These are phyloP conservation scores for Delia radicum DNA, from an alignment of 1,140 invertebrate species.

Conservation along the genomic window DNA sequence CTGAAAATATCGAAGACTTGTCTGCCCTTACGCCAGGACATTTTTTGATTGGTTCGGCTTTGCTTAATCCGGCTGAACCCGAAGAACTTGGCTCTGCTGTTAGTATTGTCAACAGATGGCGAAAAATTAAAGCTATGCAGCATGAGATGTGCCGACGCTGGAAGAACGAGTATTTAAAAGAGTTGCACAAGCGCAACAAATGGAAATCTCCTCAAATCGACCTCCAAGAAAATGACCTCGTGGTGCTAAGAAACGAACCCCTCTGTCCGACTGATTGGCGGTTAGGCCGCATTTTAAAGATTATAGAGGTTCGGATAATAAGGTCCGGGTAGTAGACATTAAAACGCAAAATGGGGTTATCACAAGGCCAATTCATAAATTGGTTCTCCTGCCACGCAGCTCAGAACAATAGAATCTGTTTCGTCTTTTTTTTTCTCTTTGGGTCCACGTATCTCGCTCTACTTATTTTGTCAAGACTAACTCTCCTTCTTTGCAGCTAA, in stretches of 20 bases:
- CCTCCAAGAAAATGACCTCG: not conserved
- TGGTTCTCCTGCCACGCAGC: not conserved
- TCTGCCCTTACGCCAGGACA: no score
- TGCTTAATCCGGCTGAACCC: not conserved
- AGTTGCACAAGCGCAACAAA: not conserved
- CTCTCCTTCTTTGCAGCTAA: not conserved
- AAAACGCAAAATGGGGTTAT: not conserved
- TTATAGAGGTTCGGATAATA: not conserved
- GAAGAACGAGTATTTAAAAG: not conserved
- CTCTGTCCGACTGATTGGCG: not conserved
- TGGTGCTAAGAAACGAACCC: not conserved
- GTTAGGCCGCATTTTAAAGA: not conserved
- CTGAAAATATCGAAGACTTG: no score
- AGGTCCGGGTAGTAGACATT: not conserved
- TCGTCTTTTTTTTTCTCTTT: not conserved
- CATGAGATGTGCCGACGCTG: not conserved
- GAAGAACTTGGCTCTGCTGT: not conserved
- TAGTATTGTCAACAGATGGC: not conserved
- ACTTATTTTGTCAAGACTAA: not conserved
- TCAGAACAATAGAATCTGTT: not conserved
- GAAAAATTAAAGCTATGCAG: not conserved
- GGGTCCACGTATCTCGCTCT: not conserved
- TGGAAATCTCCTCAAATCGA: not conserved
- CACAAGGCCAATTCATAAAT: not conserved
- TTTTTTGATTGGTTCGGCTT: no score